These are phyloP conservation scores for Psammodynastes pulverulentus DNA, from an alignment of 2,113 vertebrate species.

Conservation along the genomic window DNA sequence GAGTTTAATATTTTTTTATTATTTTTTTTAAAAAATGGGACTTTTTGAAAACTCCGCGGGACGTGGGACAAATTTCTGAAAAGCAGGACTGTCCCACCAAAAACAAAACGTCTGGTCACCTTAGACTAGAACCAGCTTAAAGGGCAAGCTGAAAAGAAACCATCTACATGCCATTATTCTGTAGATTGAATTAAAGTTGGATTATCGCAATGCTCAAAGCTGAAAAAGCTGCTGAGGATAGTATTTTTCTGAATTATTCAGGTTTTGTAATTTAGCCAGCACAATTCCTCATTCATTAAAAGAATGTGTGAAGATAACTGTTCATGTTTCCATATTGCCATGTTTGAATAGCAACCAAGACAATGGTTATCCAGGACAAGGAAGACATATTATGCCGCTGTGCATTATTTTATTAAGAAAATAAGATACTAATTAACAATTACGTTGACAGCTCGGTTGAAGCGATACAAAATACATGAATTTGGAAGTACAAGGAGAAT, in stretches of 20 bases:
- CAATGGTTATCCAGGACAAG: not conserved
- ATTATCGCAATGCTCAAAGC: not conserved
- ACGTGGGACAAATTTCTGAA: too few relatives aligned
- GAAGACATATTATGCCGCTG: not conserved
- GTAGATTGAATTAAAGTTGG: not conserved
- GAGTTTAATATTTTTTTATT: too few relatives aligned
- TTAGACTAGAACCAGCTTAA: not conserved
- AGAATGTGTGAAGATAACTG: not conserved
- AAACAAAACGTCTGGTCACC: too few relatives aligned
- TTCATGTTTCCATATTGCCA: not conserved
- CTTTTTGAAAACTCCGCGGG: too few relatives aligned
- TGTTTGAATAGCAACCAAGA: conserved; percentile 1
- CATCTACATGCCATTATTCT: not conserved
- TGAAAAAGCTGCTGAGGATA: not conserved
- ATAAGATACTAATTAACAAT: conserved; percentile 1
- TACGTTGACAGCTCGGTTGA: not conserved
- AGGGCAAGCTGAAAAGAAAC: not conserved
- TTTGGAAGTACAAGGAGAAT: not conserved
- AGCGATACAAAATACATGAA: not conserved
- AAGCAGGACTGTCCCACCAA: too few relatives aligned
- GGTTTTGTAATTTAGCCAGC: not conserved
- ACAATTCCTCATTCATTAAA: not conserved
- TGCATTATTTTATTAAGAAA: not conserved
- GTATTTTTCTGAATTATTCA: not conserved
- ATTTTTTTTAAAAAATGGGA: too few relatives aligned